These are phyloP conservation scores for Sinocyclocheilus maitianheensis DNA, from an alignment of 2,113 vertebrate genomes.

Conservation along the genomic window DNA sequence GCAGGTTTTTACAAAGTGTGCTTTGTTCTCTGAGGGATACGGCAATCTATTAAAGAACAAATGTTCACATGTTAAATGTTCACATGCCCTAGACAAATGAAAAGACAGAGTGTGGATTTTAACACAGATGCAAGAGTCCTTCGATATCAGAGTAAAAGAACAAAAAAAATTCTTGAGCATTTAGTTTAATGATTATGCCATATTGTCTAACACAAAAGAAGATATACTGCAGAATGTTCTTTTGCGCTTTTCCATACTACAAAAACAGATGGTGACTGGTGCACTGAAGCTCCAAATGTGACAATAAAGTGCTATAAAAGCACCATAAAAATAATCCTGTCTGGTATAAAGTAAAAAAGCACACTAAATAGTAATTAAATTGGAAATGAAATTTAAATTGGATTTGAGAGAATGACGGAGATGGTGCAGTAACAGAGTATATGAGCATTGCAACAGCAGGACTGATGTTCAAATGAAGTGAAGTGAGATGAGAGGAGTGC, in stretches of 20 bases:
- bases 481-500: background rate
- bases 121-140: background rate
- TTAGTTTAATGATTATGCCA: background rate
- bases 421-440: conserved; percentile 1
- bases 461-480: background rate
- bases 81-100: background rate
- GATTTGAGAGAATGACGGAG: background rate
- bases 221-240: background rate
- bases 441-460: background rate
- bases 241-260: background rate
- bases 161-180: background rate
- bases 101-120: background rate
- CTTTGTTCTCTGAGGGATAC: conserved; percentile 28
- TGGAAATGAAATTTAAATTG: background rate
- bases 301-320: background rate
- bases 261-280: conserved; percentile 1
- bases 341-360: background rate
- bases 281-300: background rate
- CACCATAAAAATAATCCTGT: background rate
- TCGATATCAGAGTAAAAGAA: background rate
- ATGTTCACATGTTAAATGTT: conserved; percentile 21
- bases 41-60: conserved; percentile 35
- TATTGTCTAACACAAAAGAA: background rate
- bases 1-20: conserved; percentile 40
- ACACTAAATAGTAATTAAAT: background rate